A percentile compares a stretch with the other conserved stretches of the same genome.
phyloP scores from a whole-genome alignment of 2,888 invertebrate species.

The Trachelus iudaicus region DNA sequence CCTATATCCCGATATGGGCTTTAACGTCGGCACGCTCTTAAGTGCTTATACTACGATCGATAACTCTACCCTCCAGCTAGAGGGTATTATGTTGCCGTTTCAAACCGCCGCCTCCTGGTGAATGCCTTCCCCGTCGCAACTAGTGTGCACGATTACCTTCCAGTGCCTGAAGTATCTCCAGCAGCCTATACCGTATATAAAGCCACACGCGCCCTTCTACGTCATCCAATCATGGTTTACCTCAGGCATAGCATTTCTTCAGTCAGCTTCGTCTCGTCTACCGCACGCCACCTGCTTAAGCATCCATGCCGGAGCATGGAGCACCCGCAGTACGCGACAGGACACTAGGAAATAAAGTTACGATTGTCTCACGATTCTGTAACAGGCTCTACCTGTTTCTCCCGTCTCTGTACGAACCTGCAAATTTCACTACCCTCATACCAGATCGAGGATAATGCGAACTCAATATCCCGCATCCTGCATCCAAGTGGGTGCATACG shows the following conservation, averaged over 20 bases:
- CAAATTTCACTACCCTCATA: background rate
- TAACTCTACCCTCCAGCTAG: conserved; percentile 12
- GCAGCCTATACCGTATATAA: background rate
- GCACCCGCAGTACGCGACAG: too few relatives aligned
- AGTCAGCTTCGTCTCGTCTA: too few relatives aligned
- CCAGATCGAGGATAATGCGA: conserved; percentile 44
- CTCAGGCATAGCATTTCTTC: background rate
- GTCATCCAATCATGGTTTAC: background rate
- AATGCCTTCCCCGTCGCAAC: background rate
- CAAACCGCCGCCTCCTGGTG: background rate
- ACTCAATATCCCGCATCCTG: conserved; percentile 45
- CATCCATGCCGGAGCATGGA: too few relatives aligned
- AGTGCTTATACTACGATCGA: conserved; percentile 18
- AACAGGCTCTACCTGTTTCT: too few relatives aligned
- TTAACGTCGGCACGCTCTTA: conserved; percentile 21
- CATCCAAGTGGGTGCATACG: conserved; percentile 20
- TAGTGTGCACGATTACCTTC: background rate
- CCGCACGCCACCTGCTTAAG: too few relatives aligned
- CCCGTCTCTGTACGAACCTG: background rate
- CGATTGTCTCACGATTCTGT: too few relatives aligned
- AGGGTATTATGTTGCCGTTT: background rate
- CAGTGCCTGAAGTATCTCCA: background rate
- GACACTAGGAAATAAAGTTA: too few relatives aligned
- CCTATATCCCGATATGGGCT: conserved; percentile 22
- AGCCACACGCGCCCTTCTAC: background rate